These are phyloP conservation scores for Coleophora deauratella DNA, from an alignment of 2,888 invertebrate genomes.

Conservation along the genomic window DNA sequence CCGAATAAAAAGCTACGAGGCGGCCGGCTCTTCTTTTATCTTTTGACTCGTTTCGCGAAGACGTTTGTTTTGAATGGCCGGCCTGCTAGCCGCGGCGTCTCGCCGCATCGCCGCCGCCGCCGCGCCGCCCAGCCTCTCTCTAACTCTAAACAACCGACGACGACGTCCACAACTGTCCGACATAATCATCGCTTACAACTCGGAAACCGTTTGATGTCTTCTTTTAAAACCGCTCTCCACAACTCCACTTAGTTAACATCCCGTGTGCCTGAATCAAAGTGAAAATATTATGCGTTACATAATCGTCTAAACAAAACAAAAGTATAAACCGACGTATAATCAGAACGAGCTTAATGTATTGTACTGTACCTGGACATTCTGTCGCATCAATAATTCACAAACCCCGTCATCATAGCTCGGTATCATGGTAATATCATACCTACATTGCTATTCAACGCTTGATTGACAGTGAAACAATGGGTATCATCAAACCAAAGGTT, in stretches of 20 bases:
- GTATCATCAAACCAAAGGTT: slow-evolving; percentile 27
- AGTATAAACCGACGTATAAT: no score
- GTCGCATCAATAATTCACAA: neutral
- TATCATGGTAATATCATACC: slow-evolving; percentile 5
- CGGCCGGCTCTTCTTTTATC: slow-evolving; percentile 35
- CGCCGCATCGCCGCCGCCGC: slow-evolving; percentile 6
- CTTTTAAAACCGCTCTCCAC: slow-evolving; percentile 27
- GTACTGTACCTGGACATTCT: no score
- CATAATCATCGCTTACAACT: slow-evolving; percentile 47
- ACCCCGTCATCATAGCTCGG: slow-evolving; percentile 6
- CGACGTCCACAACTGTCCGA: slow-evolving; percentile 33
- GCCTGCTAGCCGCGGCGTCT: slow-evolving; percentile 16
- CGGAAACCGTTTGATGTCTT: slow-evolving; percentile 55
- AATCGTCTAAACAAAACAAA: no score
- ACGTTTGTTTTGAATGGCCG: slow-evolving; percentile 46
- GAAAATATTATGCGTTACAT: no score
- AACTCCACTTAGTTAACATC: no score
- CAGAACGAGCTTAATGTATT: no score
- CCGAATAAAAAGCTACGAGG: slow-evolving; percentile 39
- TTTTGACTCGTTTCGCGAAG: slow-evolving; percentile 43
- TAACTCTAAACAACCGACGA: slow-evolving; percentile 20
- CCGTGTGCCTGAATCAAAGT: no score
- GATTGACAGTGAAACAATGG: slow-evolving; percentile 28
- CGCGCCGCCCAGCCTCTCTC: neutral
- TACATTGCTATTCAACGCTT: slow-evolving; percentile 9